Percentiles rank a stretch among this genome's conserved stretches.
phyloP scores from a whole-genome alignment of 2,113 vertebrate species.

The Mastomys coucha region DNA sequence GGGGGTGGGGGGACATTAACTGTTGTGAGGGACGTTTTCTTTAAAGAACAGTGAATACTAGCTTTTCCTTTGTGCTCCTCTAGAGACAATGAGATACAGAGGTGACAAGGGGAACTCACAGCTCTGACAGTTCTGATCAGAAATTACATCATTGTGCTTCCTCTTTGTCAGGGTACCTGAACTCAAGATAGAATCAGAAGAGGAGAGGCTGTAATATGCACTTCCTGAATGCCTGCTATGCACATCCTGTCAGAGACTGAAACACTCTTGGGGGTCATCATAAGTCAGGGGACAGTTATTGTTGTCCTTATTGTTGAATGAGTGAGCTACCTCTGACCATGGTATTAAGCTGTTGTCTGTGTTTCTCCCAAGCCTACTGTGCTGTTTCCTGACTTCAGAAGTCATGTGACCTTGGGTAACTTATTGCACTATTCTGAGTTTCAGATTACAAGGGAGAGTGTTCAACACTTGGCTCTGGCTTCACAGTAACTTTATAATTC shows the following conservation, averaged over 20 bases:
- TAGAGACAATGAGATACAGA: constrained; percentile 56
- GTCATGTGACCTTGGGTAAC: background rate
- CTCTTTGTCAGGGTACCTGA: constrained; percentile 42
- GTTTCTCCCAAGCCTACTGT: background rate
- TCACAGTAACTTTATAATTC: background rate
- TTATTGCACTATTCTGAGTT: background rate
- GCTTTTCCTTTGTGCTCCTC: constrained; percentile 61
- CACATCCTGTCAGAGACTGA: background rate
- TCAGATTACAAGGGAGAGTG: constrained; percentile 8
- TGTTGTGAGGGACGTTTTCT: background rate
- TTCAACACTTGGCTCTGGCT: background rate
- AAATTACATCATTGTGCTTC: background rate
- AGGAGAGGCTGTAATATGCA: background rate
- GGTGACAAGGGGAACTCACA: constrained; percentile 21
- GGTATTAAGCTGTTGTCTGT: background rate
- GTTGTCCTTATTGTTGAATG: background rate
- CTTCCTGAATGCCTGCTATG: background rate
- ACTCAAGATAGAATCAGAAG: background rate
- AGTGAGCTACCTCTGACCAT: background rate
- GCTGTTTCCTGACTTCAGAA: background rate
- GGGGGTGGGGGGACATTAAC: background rate
- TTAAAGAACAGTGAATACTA: constrained; percentile 28
- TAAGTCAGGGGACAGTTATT: background rate
- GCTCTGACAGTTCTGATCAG: constrained; percentile 48
- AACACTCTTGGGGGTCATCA: background rate